These are phyloP conservation scores for Hyperoplus immaculatus DNA, from an alignment of 2,797 vertebrate genomes.

Conservation along the genomic window DNA sequence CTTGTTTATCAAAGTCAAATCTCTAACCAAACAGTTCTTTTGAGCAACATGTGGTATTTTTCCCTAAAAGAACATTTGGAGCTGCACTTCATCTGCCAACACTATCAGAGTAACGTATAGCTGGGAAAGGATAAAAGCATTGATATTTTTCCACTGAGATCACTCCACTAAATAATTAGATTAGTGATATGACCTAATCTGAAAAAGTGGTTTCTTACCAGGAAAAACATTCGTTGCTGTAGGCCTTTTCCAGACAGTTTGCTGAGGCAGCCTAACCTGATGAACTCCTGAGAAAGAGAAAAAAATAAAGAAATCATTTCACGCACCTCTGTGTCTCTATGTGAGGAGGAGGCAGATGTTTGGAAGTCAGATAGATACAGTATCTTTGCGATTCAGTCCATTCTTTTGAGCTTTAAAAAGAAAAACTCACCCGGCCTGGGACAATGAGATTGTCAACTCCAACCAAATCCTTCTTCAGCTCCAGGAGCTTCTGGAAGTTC, in stretches of 20 bases:
- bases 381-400: neutral
- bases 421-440: conserved; percentile 90
- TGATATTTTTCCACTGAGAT: conserved; percentile 52
- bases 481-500: conserved; percentile 97
- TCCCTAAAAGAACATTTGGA: neutral
- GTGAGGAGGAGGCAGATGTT: neutral
- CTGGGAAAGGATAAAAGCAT: conserved; percentile 32
- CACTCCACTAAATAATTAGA: conserved; percentile 48
- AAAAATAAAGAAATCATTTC: conserved; percentile 15
- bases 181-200: conserved; percentile 42
- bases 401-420: neutral
- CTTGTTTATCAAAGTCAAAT: conserved; percentile 4
- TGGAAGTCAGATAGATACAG: neutral
- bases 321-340: no score
- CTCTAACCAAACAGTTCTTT: conserved; percentile 4
- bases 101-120: conserved; percentile 28
- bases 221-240: conserved; percentile 99
- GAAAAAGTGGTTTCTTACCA: conserved; percentile 85
- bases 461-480: conserved; percentile 96
- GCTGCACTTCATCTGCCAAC: conserved; percentile 34
- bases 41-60: conserved; percentile 27
- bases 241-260: conserved; percentile 98
- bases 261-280: conserved; percentile 97
- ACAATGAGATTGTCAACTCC: conserved; percentile 93
- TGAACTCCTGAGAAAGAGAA: conserved; percentile 90